Percentiles rank a stretch among this genome's conserved stretches.
Conservation (phyloP, 2,888 invertebrate genomes). For the Gymnoscelis rufifasciata region DNA sequence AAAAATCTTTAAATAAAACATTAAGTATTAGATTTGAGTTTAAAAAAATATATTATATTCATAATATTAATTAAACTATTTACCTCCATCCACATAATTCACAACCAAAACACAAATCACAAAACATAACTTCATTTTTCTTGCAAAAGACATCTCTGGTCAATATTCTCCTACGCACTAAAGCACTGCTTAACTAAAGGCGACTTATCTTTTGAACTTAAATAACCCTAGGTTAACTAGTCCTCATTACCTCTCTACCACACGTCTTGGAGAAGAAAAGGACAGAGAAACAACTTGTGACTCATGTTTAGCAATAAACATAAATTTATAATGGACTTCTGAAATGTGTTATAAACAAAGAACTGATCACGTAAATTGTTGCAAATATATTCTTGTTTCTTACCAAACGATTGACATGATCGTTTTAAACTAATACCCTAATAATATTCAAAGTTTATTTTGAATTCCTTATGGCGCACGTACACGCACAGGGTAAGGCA, state of each 20-base stretch:
- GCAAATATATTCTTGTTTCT: too few relatives aligned
- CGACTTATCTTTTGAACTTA: slow-evolving; percentile 11
- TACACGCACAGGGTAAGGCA: too few relatives aligned
- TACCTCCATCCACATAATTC: slow-evolving; percentile 11
- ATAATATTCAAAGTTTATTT: too few relatives aligned
- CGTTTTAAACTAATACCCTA: too few relatives aligned
- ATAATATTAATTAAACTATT: background rate
- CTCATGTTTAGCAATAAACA: background rate
- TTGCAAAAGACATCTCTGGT: background rate
- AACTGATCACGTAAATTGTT: too few relatives aligned
- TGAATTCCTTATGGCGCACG: too few relatives aligned
- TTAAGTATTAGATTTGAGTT: background rate
- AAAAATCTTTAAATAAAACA: too few relatives aligned
- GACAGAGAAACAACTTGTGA: background rate
- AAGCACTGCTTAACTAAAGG: background rate
- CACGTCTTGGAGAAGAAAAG: background rate
- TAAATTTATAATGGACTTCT: background rate
- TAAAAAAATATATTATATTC: too few relatives aligned
- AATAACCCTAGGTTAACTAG: slow-evolving; percentile 5
- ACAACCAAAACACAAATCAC: slow-evolving; percentile 6
- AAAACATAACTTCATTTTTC: background rate
- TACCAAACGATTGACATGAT: too few relatives aligned
- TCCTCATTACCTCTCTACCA: slow-evolving; percentile 13
- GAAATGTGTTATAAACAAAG: too few relatives aligned
- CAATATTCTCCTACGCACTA: background rate